These are phyloP conservation scores for Pollenia griseotomentosa DNA, from an alignment of 2,888 invertebrate species.

Conservation along the genomic window DNA sequence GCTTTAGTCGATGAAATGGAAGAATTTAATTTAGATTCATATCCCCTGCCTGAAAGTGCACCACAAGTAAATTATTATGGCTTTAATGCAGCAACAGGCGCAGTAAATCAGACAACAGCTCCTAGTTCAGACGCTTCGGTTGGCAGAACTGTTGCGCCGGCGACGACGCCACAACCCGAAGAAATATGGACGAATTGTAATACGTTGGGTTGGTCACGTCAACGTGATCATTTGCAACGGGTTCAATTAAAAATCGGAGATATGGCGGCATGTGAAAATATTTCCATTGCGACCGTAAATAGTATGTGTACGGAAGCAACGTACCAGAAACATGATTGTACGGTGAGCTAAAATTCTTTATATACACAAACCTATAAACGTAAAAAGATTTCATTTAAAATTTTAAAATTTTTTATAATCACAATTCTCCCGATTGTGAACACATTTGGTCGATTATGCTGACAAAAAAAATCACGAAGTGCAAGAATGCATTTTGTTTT, in stretches of 20 bases:
- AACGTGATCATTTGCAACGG: conserved; percentile 92
- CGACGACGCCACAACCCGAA: conserved; percentile 72
- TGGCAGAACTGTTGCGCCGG: conserved; percentile 27
- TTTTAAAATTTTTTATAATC: no score
- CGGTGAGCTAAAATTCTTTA: conserved; percentile 86
- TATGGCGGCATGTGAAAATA: conserved; percentile 93
- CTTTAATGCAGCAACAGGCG: conserved; percentile 45
- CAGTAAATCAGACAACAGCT: conserved; percentile 53
- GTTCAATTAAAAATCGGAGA: conserved; percentile 90
- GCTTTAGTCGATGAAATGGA: conserved; percentile 76
- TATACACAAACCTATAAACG: no score
- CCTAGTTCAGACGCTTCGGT: conserved; percentile 23
- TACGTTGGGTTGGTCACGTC: conserved; percentile 93
- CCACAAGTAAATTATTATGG: conserved; percentile 82
- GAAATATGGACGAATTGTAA: conserved; percentile 88
- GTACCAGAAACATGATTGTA: conserved; percentile 92
- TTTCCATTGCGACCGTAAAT: conserved; percentile 92
- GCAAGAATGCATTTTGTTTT: no score
- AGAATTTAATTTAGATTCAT: conserved; percentile 75
- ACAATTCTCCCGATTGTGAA: no score
- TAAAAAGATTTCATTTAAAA: no score
- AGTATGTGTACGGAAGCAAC: conserved; percentile 93
- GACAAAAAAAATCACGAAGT: no score
- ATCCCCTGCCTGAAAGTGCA: conserved; percentile 82
- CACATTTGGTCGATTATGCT: no score